A percentile compares a stretch with the other conserved stretches of the same genome.
phyloP scores from a whole-genome alignment of 1,140 invertebrate genomes.

The Penaeus japonicus region DNA sequence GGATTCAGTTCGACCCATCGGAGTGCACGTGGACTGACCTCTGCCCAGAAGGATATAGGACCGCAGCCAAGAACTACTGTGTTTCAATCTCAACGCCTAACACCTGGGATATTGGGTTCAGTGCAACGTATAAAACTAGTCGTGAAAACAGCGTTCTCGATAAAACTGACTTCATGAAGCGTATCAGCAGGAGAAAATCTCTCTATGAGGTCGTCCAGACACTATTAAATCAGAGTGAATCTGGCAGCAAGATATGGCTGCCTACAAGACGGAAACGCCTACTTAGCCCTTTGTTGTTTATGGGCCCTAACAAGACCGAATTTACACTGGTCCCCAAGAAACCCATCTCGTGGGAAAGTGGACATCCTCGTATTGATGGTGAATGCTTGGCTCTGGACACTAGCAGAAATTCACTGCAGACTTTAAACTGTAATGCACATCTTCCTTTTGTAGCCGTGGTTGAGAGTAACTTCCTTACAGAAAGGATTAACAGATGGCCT shows the following conservation, averaged over 20 bases:
- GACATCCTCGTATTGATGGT: slow-evolving; percentile 21
- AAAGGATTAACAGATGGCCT: background rate
- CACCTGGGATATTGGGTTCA: slow-evolving; percentile 7
- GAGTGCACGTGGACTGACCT: slow-evolving; percentile 36
- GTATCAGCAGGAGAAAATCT: background rate
- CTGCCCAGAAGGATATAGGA: slow-evolving; percentile 42
- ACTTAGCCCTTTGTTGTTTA: background rate
- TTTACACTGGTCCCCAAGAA: background rate
- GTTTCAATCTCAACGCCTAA: background rate
- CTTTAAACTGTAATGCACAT: slow-evolving; percentile 10
- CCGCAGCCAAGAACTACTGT: background rate
- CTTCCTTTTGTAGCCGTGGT: slow-evolving; percentile 36
- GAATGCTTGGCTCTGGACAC: slow-evolving; percentile 41
- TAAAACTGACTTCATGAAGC: background rate
- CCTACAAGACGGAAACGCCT: background rate
- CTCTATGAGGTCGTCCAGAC: background rate
- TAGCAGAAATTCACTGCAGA: background rate
- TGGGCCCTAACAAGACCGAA: background rate
- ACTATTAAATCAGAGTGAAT: background rate
- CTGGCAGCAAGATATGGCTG: slow-evolving; percentile 13
- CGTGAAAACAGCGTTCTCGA: slow-evolving; percentile 18
- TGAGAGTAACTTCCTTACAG: background rate
- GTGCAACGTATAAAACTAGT: background rate
- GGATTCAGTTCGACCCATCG: background rate
- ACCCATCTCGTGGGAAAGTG: slow-evolving; percentile 17